phyloP scores from a whole-genome alignment of 2,113 vertebrate species.

The Atherinomorus stipes region DNA sequence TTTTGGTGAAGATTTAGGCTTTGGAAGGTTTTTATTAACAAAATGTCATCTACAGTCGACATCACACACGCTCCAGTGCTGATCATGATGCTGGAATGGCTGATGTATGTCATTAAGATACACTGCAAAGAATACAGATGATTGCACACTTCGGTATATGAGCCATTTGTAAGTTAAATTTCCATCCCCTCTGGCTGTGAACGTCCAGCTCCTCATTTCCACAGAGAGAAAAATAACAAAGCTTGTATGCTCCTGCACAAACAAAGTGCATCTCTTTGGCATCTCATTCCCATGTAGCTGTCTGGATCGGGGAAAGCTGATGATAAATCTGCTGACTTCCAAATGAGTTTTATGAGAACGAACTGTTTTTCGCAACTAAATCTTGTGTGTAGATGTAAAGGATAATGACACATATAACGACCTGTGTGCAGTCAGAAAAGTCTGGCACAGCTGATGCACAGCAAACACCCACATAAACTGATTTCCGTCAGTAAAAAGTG shows the following conservation, averaged over 20 bases:
- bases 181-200: constrained; percentile 59
- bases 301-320: constrained; percentile 36
- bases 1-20: constrained; percentile 30
- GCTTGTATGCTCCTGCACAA: constrained; percentile 35
- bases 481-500: constrained; percentile 20
- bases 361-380: constrained; percentile 63
- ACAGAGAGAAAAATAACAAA: constrained; percentile 56
- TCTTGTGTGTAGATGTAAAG: constrained; percentile 51
- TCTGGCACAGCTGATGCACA: constrained; percentile 17
- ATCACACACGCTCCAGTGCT: constrained; percentile 45
- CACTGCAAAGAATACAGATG: constrained; percentile 44
- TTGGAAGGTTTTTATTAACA: constrained; percentile 40
- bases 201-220: constrained; percentile 64
- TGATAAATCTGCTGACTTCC: constrained; percentile 67
- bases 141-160: constrained; percentile 54
- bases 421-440: constrained; percentile 16
- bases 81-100: constrained; percentile 39
- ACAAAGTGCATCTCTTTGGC: constrained; percentile 64
- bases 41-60: constrained; percentile 44
- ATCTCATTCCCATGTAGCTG: constrained; percentile 69
- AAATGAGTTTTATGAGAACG: constrained; percentile 68
- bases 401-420: constrained; percentile 43
- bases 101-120: constrained; percentile 53
- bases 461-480: constrained; percentile 7
- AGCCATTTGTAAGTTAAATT: constrained; percentile 66